Conservation (phyloP, 2,113 vertebrate species). For the Phalacrocorax brasilianus region DNA sequence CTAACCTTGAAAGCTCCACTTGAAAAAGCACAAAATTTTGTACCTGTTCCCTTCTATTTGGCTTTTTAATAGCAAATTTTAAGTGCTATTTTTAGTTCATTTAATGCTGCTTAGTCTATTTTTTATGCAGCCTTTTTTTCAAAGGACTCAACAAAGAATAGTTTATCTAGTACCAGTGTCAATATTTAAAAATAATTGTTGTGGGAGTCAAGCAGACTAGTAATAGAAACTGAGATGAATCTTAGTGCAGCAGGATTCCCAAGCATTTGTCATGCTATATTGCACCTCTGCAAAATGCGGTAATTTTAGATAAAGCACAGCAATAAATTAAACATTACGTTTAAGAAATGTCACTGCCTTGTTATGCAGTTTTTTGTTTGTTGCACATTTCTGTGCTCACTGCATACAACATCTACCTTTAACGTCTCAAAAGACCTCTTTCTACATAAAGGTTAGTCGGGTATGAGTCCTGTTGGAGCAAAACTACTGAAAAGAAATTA, state of each 20-base stretch:
- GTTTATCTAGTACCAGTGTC: neutral
- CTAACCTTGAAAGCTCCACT: neutral
- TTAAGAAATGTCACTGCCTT: neutral
- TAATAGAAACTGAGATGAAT: neutral
- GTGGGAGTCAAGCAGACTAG: neutral
- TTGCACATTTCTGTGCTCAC: neutral
- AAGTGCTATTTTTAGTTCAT: neutral
- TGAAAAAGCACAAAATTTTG: neutral
- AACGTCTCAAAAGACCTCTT: neutral
- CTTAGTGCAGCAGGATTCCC: neutral
- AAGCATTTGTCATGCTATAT: neutral
- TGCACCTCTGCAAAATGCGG: neutral
- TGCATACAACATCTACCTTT: neutral
- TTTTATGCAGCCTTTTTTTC: neutral
- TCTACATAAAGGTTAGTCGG: neutral
- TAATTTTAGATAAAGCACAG: neutral
- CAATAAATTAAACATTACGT: neutral
- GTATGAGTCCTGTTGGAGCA: neutral
- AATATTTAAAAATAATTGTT: constrained; percentile 24
- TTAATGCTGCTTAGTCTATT: neutral
- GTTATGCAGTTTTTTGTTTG: neutral
- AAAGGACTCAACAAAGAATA: neutral
- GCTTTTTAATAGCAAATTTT: neutral
- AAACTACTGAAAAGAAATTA: neutral
- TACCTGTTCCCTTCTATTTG: neutral